These are phyloP conservation scores for Eulemur mongoz DNA, from an alignment of 2,797 vertebrate species.

Conservation along the genomic window DNA sequence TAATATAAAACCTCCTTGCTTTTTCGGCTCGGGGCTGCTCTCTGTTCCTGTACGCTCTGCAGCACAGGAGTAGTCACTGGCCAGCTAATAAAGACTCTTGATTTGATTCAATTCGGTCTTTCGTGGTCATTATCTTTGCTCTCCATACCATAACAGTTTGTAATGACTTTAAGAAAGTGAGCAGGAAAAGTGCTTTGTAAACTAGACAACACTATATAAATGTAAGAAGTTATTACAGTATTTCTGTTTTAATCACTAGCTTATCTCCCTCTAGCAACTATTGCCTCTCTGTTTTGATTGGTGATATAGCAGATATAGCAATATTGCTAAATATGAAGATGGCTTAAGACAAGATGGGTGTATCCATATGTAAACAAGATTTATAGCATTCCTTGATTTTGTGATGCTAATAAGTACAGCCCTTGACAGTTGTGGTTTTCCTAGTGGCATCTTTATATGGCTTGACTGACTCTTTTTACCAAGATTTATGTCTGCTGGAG, in stretches of 20 bases:
- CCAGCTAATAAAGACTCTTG: too few species aligned
- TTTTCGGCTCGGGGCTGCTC: too few species aligned
- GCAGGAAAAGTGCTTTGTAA: background rate
- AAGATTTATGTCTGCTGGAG: conserved; percentile 81
- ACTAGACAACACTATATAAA: background rate
- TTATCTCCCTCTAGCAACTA: background rate
- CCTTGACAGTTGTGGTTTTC: conserved; percentile 77
- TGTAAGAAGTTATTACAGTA: conserved; percentile 1
- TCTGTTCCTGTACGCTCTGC: too few species aligned
- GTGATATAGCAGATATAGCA: background rate
- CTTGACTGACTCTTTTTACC: conserved; percentile 75
- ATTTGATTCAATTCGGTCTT: too few species aligned
- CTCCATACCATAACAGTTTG: background rate
- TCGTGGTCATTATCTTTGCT: too few species aligned
- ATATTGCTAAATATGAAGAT: conserved; percentile 25
- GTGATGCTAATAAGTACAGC: conserved; percentile 79
- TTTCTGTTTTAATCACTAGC: conserved; percentile 48
- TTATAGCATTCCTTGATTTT: conserved; percentile 73
- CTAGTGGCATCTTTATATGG: conserved; percentile 79
- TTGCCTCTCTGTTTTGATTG: background rate
- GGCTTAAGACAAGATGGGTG: background rate
- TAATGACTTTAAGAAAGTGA: background rate
- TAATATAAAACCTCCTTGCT: too few species aligned
- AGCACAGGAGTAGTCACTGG: too few species aligned
- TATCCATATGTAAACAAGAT: conserved; percentile 62